Base-by-base conservation (phyloP, 2,797 vertebrate genomes). In the Gorsachius magnificus region DNA sequence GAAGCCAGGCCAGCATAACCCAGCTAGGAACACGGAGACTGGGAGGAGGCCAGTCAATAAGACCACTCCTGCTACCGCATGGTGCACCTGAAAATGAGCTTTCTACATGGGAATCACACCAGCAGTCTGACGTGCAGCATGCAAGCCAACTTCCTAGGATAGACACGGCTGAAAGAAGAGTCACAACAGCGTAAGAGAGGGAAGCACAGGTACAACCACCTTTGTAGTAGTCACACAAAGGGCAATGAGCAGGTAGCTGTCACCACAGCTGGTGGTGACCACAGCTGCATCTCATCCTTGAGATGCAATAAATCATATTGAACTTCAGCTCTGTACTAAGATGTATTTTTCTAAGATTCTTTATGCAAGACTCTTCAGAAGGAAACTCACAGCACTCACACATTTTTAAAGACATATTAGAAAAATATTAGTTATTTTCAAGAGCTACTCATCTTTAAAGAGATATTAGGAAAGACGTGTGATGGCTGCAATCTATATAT, bases 51-150 rank as follows among this genome's bases (percentile, higher is more conserved):
- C 78, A 70, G 38, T 64, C 57, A 48, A 0, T 57, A 65, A 43
- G n/a, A 75, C 13, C 1, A 4, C 22, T 80, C 48, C 87, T 9
- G 10, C 74, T 38, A n/a, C 35, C 1, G 0, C 46, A n/a, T 0
- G 0, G 7, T 18, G 45, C 36, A 54, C n/a, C 35, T 68, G 45
- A 87, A 87, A 83, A 84, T 8, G 15, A 87, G 46, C 51, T 53
- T 70, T 66, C 63, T 36, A 20, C 10, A 11, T 0, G 12, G 48
- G 48, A 82, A 82, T 31, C 54, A 31, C 28, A 80, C 10, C 36
- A 36, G 53, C 45, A 90, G 65, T 41, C 26, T 35, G 58, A 64
- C 2, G 5, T 58, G 64, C 76, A 79, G 48, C 8, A 26, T 5
- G 28, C 70, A 51, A 87, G 29, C 26, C 56, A 21, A 24, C 33